Evolutionary conservation across 2,888 invertebrate species (phyloP).

Genomic region (Pachymerium ferrugineum): DNA sequence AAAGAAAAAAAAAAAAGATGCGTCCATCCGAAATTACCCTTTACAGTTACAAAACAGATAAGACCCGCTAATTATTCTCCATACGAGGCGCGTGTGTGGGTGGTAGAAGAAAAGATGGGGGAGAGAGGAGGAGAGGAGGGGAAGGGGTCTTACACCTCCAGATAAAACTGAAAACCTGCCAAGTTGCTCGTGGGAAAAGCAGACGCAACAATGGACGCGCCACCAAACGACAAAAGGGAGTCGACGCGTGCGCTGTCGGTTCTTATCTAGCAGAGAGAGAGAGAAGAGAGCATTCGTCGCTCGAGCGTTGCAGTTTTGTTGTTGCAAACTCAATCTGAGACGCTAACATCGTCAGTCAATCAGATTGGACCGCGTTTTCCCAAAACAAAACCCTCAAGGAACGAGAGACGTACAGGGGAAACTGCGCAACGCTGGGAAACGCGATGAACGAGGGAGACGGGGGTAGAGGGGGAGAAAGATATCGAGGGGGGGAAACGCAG

Average conservation of each 20-base stretch:
- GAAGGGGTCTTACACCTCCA: not conserved
- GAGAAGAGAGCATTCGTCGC: too few relatives aligned
- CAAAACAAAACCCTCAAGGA: not conserved
- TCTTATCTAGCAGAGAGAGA: not conserved
- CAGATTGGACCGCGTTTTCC: not conserved
- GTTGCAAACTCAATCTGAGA: not conserved
- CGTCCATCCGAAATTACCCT: too few relatives aligned
- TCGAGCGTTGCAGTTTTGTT: not conserved
- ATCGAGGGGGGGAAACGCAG: not conserved
- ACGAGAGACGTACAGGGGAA: not conserved
- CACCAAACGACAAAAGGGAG: not conserved
- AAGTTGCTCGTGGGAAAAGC: constrained; percentile 1
- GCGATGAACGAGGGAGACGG: not conserved
- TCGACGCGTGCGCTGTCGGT: not conserved
- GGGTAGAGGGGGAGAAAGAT: not conserved
- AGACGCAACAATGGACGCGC: not conserved
- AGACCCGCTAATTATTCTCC: not conserved
- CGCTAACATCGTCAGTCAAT: constrained; percentile 8
- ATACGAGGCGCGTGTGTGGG: not conserved
- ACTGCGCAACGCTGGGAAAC: not conserved
- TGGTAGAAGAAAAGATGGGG: not conserved
- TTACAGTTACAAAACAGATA: too few relatives aligned
- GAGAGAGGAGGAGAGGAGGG: not conserved
- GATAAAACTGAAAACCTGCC: constrained; percentile 4
- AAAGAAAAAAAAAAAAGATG: too few relatives aligned